These are phyloP conservation scores for western clawed frog (Xenopus tropicalis) DNA, from an alignment of 2,113 vertebrate species.

Conservation along the genomic window UCB_Xtro_10.0 CM004444.2:21174001-21174500, in stretches of 20 bases:
- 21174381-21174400: too few species aligned
- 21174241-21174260: neutral
- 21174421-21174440: too few species aligned
- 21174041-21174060: constrained; percentile 45
- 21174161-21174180: constrained; percentile 9
- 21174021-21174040: constrained; percentile 35
- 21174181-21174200: constrained; percentile 13
- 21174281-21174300: neutral
- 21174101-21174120: constrained; percentile 36
- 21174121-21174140: constrained; percentile 28
- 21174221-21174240: neutral
- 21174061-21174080: constrained; percentile 41
- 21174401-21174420: too few species aligned
- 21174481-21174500: too few species aligned
- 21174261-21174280: neutral
- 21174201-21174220: constrained; percentile 1
- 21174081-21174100: constrained; percentile 43
- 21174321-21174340: too few species aligned
- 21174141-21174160: neutral
- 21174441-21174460: too few species aligned
- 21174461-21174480: too few species aligned
- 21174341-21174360: too few species aligned
- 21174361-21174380: too few species aligned
- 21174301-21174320: too few species aligned
- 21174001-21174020: constrained; percentile 26